Evolutionary conservation across 2,113 vertebrate species (phyloP).

Genomic region (Chaetodon auriga): DNA sequence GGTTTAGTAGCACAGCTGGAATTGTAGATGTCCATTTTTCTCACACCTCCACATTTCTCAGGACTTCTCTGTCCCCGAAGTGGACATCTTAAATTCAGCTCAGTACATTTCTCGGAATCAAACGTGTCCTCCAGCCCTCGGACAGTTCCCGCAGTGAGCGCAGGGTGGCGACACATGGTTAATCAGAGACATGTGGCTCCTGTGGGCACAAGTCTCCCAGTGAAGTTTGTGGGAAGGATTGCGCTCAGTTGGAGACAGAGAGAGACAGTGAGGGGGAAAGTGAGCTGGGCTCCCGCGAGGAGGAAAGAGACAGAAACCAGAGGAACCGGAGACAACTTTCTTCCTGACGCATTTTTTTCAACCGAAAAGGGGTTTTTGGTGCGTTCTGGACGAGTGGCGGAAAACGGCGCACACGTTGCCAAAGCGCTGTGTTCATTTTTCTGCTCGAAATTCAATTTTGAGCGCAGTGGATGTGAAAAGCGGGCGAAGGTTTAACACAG

Average conservation of each 20-base stretch:
- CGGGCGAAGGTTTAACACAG: conserved; percentile 47
- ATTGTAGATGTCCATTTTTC: too few relatives aligned
- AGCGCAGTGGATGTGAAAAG: conserved; percentile 79
- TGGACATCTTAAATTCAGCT: neutral
- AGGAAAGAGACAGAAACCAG: conserved; percentile 51
- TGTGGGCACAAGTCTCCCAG: conserved; percentile 24
- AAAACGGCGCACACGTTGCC: neutral
- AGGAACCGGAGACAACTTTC: conserved; percentile 42
- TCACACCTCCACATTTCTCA: neutral
- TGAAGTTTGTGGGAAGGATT: conserved; percentile 63
- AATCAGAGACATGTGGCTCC: conserved; percentile 73
- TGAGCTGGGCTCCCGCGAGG: conserved; percentile 50
- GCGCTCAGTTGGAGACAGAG: conserved; percentile 53
- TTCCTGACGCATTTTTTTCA: conserved; percentile 10
- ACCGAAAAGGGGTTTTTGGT: neutral
- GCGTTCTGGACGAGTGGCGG: conserved; percentile 3
- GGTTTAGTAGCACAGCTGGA: too few relatives aligned
- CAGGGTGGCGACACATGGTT: conserved; percentile 76
- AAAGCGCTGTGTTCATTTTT: neutral
- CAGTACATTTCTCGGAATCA: neutral
- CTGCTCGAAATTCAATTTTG: conserved; percentile 32
- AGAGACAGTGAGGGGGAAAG: conserved; percentile 37
- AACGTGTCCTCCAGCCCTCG: neutral
- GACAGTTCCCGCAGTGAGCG: conserved; percentile 53
- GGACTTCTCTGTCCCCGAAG: neutral